Conservation (phyloP, 2,888 invertebrate species). For the Perdita meconis region DNA sequence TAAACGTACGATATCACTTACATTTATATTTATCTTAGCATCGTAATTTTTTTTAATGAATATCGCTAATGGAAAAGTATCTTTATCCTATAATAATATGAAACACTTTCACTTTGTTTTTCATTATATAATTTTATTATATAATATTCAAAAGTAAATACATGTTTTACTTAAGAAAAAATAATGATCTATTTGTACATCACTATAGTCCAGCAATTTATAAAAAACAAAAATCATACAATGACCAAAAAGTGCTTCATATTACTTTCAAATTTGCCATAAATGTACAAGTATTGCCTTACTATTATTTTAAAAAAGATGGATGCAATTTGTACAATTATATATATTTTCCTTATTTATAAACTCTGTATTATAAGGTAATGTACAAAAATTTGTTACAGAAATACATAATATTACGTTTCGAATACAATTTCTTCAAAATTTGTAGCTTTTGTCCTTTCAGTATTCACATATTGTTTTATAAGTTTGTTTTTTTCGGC, state of each 20-base stretch:
- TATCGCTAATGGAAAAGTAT: constrained; percentile 42
- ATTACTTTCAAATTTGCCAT: constrained; percentile 37
- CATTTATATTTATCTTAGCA: constrained; percentile 21
- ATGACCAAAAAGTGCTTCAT: constrained; percentile 41
- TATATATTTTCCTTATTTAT: constrained; percentile 28
- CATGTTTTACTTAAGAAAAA: constrained; percentile 5
- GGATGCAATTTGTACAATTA: constrained; percentile 40
- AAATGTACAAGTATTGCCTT: constrained; percentile 47
- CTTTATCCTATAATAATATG: constrained; percentile 47
- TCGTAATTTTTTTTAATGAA: constrained; percentile 21
- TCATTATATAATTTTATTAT: constrained; percentile 21
- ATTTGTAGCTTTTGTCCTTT: constrained; percentile 28
- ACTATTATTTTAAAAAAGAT: constrained; percentile 41
- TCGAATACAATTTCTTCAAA: constrained; percentile 44
- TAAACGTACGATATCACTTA: constrained; percentile 22
- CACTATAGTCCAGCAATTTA: constrained; percentile 5
- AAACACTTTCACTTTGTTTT: constrained; percentile 43
- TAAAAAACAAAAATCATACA: constrained; percentile 19
- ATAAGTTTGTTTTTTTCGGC: constrained; percentile 11
- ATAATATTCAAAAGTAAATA: constrained; percentile 9
- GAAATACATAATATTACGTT: constrained; percentile 49
- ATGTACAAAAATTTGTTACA: constrained; percentile 59
- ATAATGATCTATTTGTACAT: constrained; percentile 19
- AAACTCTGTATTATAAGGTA: constrained; percentile 63
- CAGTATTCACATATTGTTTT: constrained; percentile 28